These are phyloP conservation scores for Andricus grossulariae DNA, from an alignment of 1,140 invertebrate genomes.

Conservation along the genomic window DNA sequence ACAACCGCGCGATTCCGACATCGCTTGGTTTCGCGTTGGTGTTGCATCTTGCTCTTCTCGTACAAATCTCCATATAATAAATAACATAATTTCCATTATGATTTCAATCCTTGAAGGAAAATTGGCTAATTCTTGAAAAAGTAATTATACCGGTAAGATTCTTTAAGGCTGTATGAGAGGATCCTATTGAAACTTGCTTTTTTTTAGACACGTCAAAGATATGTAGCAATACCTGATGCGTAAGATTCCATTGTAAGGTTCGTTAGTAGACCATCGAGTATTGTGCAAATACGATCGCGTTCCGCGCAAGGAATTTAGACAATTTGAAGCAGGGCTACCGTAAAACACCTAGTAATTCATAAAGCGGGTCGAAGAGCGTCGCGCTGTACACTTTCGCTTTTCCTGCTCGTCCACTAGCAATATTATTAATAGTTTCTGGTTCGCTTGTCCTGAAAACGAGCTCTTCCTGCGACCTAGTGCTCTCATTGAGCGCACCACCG, in stretches of 20 bases:
- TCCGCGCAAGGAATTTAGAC: constrained; percentile 32
- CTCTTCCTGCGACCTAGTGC: constrained; percentile 68
- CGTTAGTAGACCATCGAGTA: no score
- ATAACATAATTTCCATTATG: constrained; percentile 24
- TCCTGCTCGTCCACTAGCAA: constrained; percentile 59
- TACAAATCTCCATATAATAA: constrained; percentile 38
- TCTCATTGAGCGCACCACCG: constrained; percentile 61
- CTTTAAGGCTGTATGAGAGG: no score
- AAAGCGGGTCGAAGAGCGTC: constrained; percentile 48
- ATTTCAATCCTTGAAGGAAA: not conserved
- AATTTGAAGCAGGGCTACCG: constrained; percentile 31
- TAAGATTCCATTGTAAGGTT: no score
- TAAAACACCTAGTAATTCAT: not conserved
- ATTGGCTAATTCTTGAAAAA: not conserved
- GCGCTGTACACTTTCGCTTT: constrained; percentile 69
- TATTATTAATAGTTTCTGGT: constrained; percentile 74
- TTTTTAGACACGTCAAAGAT: no score
- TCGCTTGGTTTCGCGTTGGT: constrained; percentile 16
- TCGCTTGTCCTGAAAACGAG: constrained; percentile 68
- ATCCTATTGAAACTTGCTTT: no score
- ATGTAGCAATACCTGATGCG: no score
- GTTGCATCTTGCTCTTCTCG: constrained; percentile 43
- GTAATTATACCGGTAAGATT: no score
- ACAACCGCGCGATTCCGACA: constrained; percentile 61
- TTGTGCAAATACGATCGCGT: not conserved